Base-by-base conservation (phyloP, 2,797 vertebrate species). In the Pitangus sulphuratus region DNA sequence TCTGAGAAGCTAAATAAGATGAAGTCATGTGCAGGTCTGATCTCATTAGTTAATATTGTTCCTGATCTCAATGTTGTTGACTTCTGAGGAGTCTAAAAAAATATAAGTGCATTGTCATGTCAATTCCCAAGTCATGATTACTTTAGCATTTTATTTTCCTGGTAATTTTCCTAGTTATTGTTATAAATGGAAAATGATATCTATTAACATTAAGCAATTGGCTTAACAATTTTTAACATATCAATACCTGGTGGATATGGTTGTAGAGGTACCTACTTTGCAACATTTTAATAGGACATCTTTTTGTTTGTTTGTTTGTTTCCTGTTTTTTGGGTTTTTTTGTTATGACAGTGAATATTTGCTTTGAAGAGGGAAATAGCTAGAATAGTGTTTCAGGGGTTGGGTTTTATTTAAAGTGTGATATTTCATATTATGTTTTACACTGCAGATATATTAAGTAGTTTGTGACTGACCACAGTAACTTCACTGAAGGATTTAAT, bases 11-110 rank as follows among this genome's bases (percentile, higher is more conserved):
- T 91, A 87, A 95, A 95, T 9, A 35, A 64, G 82, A 72, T 80
- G 92, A 83, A 84, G 60, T 80, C 79, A 82, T 58, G 57, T 66
- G 66, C 75, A 84, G 40, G 40, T 89, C 58, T 88, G 93, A 94
- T 92, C 68, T 95, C 78, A 70, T 95, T 94, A 94, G 77, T 71
- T 86, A 88, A 72, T 45, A 35, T 70, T 91, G 74, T 84, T 90
- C 68, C 86, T 77, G 87, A 61, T 76, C 58, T 79, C 50, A 60
- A 1, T 58, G 57, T 50, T 81, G 33, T 69, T 95, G 91, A 87
- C 81, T 72, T 88, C 87, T 84, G 70, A 69, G 50, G 42, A 80
- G 9, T 42, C 37, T 68, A 8, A 53, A 89, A 44, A 68, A 74
- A 37, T 11, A 42, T 18, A 65, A 66, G 7, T 81, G 54, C 56